Percentiles rank a stretch among this genome's conserved stretches.
phyloP scores from a whole-genome alignment of 2,888 invertebrate species.

The Erebia palarica region DNA sequence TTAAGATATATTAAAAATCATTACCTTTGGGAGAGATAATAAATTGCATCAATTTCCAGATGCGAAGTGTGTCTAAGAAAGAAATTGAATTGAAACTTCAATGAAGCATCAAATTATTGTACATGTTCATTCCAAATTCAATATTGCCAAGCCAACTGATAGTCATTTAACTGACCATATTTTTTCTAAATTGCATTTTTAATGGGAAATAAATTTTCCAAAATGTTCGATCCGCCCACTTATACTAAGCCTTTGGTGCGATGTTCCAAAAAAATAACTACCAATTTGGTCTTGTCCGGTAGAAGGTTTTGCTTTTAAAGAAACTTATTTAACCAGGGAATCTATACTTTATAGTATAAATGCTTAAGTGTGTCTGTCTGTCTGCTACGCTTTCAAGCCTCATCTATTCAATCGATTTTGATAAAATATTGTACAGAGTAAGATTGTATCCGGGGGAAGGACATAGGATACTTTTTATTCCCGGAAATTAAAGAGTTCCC shows the following conservation, averaged over 20 bases:
- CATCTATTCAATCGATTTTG: no score
- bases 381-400: no score
- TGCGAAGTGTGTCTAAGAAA: background rate
- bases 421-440: no score
- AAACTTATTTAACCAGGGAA: background rate
- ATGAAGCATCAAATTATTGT: background rate
- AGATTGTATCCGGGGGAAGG: no score
- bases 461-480: no score
- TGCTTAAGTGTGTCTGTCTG: no score
- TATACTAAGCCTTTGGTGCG: background rate
- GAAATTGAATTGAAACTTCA: constrained; percentile 16
- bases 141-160: background rate
- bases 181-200: constrained; percentile 3
- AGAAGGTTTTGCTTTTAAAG: constrained; percentile 12
- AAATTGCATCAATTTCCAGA: constrained; percentile 5
- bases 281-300: constrained; percentile 13
- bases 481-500: no score
- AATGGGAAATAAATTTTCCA: constrained; percentile 20
- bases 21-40: constrained; percentile 4
- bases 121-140: background rate
- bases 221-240: constrained; percentile 6
- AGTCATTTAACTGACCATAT: background rate
- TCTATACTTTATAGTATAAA: no score
- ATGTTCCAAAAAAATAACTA: background rate
- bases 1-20: background rate